phyloP scores from a whole-genome alignment of 2,113 vertebrate genomes.

The Grus americana region DNA sequence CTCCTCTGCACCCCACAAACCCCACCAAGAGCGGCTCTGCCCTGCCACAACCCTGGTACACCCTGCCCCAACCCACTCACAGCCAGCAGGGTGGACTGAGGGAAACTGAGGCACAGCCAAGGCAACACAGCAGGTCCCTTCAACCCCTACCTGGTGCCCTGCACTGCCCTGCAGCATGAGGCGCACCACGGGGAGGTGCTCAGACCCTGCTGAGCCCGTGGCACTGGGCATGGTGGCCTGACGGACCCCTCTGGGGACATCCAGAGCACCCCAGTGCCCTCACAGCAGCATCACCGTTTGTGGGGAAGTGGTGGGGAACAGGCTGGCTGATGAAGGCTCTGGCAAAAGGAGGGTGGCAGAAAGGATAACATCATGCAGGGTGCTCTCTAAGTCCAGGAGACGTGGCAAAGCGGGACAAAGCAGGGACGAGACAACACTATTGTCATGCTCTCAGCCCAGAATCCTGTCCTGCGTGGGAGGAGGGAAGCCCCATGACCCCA shows the following conservation, averaged over 20 bases:
- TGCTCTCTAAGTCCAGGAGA: background rate
- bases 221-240: accelerated
- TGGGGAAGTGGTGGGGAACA: background rate
- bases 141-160: background rate
- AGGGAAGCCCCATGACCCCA: too few relatives aligned
- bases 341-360: background rate
- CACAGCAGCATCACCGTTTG: accelerated
- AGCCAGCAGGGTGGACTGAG: accelerated
- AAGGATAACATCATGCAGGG: background rate
- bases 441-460: background rate
- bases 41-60: accelerated
- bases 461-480: background rate
- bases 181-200: accelerated
- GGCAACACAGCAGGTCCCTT: background rate
- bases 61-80: accelerated
- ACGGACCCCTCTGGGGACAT: accelerated
- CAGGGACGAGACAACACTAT: background rate
- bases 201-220: background rate
- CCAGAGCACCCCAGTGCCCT: background rate
- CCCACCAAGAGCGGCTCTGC: accelerated
- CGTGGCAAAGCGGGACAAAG: accelerated
- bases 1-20: background rate
- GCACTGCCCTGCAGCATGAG: background rate
- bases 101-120: background rate
- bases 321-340: background rate